Evolutionary conservation across 2,888 invertebrate genomes (phyloP).

Genomic region (Tenodera sinensis): DNA sequence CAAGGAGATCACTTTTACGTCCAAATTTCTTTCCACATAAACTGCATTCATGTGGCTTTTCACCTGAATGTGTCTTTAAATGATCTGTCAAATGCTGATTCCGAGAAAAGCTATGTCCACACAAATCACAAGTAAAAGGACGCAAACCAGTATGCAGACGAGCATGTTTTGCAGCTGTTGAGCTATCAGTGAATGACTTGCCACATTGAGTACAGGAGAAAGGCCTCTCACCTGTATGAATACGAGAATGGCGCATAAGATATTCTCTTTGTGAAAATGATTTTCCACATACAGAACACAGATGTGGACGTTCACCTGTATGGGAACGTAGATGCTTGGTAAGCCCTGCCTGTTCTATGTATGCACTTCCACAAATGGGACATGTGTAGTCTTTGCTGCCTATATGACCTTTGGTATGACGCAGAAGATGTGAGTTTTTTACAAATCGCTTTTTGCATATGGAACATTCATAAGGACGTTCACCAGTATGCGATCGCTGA

Average conservation of each 20-base stretch:
- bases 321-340: conserved; percentile 33
- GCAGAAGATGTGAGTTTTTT: conserved; percentile 23
- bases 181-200: conserved; percentile 50
- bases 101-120: conserved; percentile 49
- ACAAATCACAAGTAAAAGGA: conserved; percentile 40
- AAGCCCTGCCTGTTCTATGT: conserved; percentile 17
- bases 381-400: conserved; percentile 61
- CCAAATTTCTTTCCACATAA: conserved; percentile 22
- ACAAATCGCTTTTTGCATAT: conserved; percentile 44
- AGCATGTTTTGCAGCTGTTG: conserved; percentile 51
- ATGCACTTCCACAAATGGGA: conserved; percentile 48
- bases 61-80: conserved; percentile 43
- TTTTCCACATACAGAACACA: conserved; percentile 36
- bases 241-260: conserved; percentile 45
- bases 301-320: conserved; percentile 35
- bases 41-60: conserved; percentile 17
- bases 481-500: conserved; percentile 49
- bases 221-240: conserved; percentile 48
- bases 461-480: conserved; percentile 51
- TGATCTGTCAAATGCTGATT: conserved; percentile 49
- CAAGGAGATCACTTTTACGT: conserved; percentile 18
- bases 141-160: conserved; percentile 37
- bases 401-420: conserved; percentile 46
- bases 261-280: conserved; percentile 15
- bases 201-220: conserved; percentile 50